phyloP scores from a whole-genome alignment of 2,113 vertebrate genomes.

The Pongo pygmaeus region DNA sequence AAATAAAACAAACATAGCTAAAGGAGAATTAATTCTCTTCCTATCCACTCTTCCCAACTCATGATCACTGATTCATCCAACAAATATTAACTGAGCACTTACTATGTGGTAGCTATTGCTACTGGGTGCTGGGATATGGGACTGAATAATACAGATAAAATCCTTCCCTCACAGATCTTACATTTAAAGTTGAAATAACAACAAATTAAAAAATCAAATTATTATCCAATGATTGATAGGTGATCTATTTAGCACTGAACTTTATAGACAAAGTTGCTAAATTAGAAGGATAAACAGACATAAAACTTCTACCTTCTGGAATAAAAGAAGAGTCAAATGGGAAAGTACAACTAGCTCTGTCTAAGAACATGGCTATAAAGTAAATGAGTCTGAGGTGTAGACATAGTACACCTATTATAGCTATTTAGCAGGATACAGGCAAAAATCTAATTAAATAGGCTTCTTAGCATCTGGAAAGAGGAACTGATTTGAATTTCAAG shows the following conservation, averaged over 20 bases:
- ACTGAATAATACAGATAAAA: background rate
- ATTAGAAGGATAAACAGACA: slow-evolving; percentile 49
- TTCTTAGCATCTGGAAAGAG: slow-evolving; percentile 35
- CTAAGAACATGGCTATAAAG: background rate
- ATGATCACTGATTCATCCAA: background rate
- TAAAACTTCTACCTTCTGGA: background rate
- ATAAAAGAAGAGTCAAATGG: slow-evolving; percentile 4
- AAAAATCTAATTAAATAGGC: slow-evolving; percentile 23
- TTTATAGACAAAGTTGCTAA: slow-evolving; percentile 52
- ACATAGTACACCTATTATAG: background rate
- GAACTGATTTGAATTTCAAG: slow-evolving; percentile 42
- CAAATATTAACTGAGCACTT: background rate
- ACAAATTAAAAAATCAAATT: slow-evolving; percentile 41
- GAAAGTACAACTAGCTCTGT: background rate
- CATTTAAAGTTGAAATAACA: background rate
- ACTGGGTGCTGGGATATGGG: background rate
- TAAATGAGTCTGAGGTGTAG: background rate
- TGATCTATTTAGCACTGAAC: slow-evolving; percentile 32
- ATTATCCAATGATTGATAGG: background rate
- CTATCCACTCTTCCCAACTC: rapidly evolving
- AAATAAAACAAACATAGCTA: slow-evolving; percentile 21
- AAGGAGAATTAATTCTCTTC: background rate
- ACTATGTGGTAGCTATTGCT: background rate
- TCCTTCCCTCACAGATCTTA: background rate
- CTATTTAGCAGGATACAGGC: background rate